Base-by-base conservation (phyloP, 2,113 vertebrate genomes). In the Halcyon senegalensis region DNA sequence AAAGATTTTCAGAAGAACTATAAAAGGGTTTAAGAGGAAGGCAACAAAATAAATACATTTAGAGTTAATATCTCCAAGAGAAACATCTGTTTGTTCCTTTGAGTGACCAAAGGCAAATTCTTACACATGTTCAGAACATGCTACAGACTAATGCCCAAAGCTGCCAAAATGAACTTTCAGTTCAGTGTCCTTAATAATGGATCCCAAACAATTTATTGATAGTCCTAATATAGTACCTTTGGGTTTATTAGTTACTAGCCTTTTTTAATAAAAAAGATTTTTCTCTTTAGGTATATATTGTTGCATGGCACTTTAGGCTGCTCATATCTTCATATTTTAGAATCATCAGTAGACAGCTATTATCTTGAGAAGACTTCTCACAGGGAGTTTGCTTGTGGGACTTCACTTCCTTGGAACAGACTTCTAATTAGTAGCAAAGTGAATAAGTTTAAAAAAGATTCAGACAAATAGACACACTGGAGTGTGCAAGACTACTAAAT, bases 71-170 rank as follows among this genome's bases (percentile, higher is more conserved):
- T 64, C 37, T 93, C 41, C 46, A 90, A 84, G 53, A 75, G 23
- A 86, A 97, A 84, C 66, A 94, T 83, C 62, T 92, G 46, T 91
- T 82, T 89, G 33, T 84, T 88, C 60, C 56, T 90, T 75, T 88
- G 53, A 87, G 24, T 39, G 85, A 92, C 69, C 76, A 90, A 94
- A 93, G 24, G 69, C 76, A 94, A 94, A 92, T 79, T 74, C 50
- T 86, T 78, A 60, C 66, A 89, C 2, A 0, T 96, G 70, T 89
- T 94, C 19, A 69, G 80, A 93, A 66, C 53, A 50, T 80, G 70
- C 25, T 96, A 58, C 28, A 37, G 67, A 63, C 20, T 89, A 78
- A 56, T 48, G 31, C 15, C 33, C 60, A 43, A 67, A 87, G 76
- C 21, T 78, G 62, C 15, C 10, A 90, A 76, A 85, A 68, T 75